Percentiles rank a stretch among this genome's conserved stretches.
These are phyloP conservation scores for Ophion ventricosus DNA, from an alignment of 2,888 invertebrate genomes.

Conservation along the genomic window DNA sequence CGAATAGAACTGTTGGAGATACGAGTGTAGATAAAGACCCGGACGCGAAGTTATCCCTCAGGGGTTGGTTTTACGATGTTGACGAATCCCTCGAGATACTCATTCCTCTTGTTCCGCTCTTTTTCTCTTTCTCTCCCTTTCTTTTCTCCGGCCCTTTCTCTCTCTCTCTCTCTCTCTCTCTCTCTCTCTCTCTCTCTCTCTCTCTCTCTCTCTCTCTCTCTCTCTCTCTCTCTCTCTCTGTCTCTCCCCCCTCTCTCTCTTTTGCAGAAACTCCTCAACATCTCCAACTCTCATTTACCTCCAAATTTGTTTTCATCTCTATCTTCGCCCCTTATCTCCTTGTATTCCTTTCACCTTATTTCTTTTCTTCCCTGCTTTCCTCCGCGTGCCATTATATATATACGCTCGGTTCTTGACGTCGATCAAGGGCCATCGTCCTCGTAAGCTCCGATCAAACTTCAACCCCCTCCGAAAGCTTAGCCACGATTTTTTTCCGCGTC, in stretches of 20 bases:
- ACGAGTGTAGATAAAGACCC: constrained; percentile 51
- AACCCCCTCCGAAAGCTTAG: constrained; percentile 7
- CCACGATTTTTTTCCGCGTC: constrained; percentile 11
- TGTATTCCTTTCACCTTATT: constrained; percentile 5
- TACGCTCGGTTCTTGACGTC: constrained; percentile 36
- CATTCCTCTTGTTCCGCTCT: constrained; percentile 66
- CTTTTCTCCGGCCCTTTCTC: not conserved
- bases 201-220: constrained; percentile 18
- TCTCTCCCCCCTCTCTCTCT: constrained; percentile 18
- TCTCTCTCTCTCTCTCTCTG: not conserved
- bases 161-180: constrained; percentile 14
- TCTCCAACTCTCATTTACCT: constrained; percentile 48
- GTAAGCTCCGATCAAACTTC: constrained; percentile 59
- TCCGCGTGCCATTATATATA: constrained; percentile 19
- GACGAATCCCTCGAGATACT: constrained; percentile 71
- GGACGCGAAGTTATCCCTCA: constrained; percentile 21
- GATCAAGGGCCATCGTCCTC: constrained; percentile 57
- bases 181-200: constrained; percentile 7
- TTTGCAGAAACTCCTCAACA: constrained; percentile 3
- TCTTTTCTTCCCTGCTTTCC: constrained; percentile 17
- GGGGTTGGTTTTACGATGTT: constrained; percentile 68
- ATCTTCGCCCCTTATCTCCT: constrained; percentile 12
- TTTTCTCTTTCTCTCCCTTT: constrained; percentile 12
- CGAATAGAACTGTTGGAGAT: constrained; percentile 33
- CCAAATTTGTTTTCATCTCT: constrained; percentile 40